Percentiles rank a stretch among this genome's conserved stretches.
These are phyloP conservation scores for Scotopteryx bipunctaria DNA, from an alignment of 2,888 invertebrate genomes.

Conservation along the genomic window DNA sequence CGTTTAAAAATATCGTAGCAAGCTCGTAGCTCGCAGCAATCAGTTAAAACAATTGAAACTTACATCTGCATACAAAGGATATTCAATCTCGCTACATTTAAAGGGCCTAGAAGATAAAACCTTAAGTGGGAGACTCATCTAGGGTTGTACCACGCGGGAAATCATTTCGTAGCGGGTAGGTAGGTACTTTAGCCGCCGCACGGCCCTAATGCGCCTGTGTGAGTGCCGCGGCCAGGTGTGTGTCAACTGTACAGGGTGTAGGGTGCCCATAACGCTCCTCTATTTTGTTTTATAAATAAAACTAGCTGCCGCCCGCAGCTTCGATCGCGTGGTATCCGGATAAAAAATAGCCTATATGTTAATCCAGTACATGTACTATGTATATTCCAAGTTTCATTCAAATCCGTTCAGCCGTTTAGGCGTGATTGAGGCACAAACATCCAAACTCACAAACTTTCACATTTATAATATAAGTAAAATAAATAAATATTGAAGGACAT, in stretches of 20 bases:
- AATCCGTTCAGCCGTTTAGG: no score
- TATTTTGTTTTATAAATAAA: no score
- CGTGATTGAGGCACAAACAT: no score
- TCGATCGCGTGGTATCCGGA: no score
- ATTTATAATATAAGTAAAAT: no score
- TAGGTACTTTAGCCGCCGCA: slow-evolving; percentile 36
- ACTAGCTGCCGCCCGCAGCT: no score
- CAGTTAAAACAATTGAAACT: slow-evolving; percentile 12
- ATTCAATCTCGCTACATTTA: slow-evolving; percentile 28
- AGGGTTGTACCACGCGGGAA: slow-evolving; percentile 68
- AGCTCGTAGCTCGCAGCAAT: neutral
- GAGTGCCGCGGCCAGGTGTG: slow-evolving; percentile 17
- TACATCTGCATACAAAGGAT: slow-evolving; percentile 27
- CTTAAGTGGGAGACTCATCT: slow-evolving; percentile 47
- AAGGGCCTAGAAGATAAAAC: slow-evolving; percentile 45
- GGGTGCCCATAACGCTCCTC: slow-evolving; percentile 33
- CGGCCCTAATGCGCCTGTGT: slow-evolving; percentile 54
- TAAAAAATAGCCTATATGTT: no score
- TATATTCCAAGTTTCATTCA: no score
- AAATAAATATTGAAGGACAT: no score
- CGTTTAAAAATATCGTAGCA: neutral
- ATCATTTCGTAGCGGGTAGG: slow-evolving; percentile 54
- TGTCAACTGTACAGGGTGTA: slow-evolving; percentile 12
- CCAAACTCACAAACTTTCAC: no score
- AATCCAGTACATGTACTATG: no score